phyloP scores from a whole-genome alignment of 2,797 vertebrate genomes.

The Spea hammondii region DNA sequence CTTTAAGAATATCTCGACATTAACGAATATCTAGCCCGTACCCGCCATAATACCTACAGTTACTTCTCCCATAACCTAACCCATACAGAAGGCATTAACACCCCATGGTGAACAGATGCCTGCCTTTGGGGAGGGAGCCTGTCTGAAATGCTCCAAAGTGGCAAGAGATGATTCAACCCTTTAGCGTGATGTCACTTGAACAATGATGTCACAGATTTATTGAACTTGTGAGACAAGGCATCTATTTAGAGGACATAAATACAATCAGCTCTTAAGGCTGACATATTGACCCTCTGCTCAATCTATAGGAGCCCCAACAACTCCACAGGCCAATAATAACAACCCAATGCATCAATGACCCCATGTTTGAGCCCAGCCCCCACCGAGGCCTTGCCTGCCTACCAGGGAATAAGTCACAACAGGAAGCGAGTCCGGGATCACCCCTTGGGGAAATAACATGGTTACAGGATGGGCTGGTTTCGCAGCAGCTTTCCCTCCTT shows the following conservation, averaged over 20 bases:
- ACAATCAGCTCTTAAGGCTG: background rate
- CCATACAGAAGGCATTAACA: too few species aligned
- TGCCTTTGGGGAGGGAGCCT: too few species aligned
- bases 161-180: background rate
- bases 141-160: too few species aligned
- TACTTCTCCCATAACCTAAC: too few species aligned
- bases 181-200: background rate
- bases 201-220: background rate
- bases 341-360: background rate
- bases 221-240: background rate
- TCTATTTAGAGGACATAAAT: background rate
- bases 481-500: conserved; percentile 2
- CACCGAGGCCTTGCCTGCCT: background rate
- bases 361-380: conserved; percentile 23
- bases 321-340: too few species aligned
- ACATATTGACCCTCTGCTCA: too few species aligned
- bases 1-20: too few species aligned
- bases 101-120: too few species aligned
- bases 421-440: conserved; percentile 18
- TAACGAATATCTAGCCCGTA: too few species aligned
- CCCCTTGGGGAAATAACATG: background rate
- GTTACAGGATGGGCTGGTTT: background rate
- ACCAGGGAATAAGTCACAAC: conserved; percentile 7
- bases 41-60: too few species aligned
- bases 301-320: too few species aligned